phyloP scores from a whole-genome alignment of 2,113 vertebrate species.

The Scopus umbretta region DNA sequence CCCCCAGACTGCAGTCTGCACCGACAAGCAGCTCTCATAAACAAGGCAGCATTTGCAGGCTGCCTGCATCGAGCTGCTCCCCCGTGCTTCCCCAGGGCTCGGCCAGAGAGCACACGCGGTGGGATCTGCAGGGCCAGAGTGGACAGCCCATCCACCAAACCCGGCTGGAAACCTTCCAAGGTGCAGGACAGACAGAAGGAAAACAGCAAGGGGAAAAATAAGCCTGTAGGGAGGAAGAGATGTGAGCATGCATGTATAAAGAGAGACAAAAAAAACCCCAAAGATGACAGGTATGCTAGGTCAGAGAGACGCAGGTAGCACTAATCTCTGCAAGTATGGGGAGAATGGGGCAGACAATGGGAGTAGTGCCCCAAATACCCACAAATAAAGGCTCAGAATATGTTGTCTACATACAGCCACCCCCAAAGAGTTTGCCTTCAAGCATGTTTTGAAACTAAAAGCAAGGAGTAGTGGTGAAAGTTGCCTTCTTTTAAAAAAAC shows the following conservation, averaged over 20 bases:
- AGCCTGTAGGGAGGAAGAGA: not conserved
- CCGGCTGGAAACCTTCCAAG: not conserved
- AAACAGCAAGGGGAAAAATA: not conserved
- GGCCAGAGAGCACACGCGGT: not conserved
- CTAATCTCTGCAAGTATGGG: not conserved
- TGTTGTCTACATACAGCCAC: rapidly evolving
- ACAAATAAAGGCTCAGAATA: not conserved
- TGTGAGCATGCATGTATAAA: not conserved
- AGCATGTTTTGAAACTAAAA: not conserved
- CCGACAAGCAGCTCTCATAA: slow-evolving; percentile 31
- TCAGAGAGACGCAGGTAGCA: not conserved
- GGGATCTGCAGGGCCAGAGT: not conserved
- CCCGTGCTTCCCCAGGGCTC: slow-evolving; percentile 15
- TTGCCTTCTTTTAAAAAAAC: not conserved
- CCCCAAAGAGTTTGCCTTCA: not conserved
- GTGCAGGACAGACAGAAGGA: not conserved
- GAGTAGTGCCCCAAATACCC: not conserved
- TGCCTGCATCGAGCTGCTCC: slow-evolving; percentile 30
- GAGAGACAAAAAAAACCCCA: not conserved
- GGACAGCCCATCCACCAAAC: not conserved
- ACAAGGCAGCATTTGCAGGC: slow-evolving; percentile 62
- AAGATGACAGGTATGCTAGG: not conserved
- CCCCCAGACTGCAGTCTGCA: slow-evolving; percentile 53
- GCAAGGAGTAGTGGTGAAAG: not conserved
- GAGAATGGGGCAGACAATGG: not conserved